Conservation (phyloP, 1,140 invertebrate species). For the Argopecten irradians region DNA sequence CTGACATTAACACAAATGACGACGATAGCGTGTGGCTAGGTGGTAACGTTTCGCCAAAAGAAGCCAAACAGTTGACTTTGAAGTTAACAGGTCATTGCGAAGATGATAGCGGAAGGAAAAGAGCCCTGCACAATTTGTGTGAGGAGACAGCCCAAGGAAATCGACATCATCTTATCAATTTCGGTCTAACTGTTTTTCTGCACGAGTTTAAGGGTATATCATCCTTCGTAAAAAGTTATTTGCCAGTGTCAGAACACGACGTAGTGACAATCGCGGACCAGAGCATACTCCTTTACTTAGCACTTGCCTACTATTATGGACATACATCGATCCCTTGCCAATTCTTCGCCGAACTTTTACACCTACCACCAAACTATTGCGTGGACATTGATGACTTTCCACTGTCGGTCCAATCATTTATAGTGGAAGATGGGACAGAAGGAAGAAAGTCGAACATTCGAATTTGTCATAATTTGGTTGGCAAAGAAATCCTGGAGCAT, state of each 20-base stretch:
- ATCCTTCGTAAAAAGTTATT: constrained; percentile 55
- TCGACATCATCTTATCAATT: constrained; percentile 49
- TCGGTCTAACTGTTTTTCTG: constrained; percentile 50
- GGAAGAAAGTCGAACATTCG: constrained; percentile 45
- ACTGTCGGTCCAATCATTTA: constrained; percentile 43
- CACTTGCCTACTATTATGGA: constrained; percentile 60
- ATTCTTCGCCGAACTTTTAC: constrained; percentile 50
- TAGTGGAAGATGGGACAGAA: constrained; percentile 50
- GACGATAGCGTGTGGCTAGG: background rate
- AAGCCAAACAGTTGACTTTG: constrained; percentile 41
- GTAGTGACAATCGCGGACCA: constrained; percentile 19
- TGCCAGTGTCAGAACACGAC: constrained; percentile 41
- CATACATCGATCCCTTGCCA: constrained; percentile 58
- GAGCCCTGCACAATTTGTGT: constrained; percentile 14
- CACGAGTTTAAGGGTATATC: constrained; percentile 55
- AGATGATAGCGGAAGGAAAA: constrained; percentile 33
- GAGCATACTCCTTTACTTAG: constrained; percentile 52
- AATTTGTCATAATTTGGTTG: constrained; percentile 59
- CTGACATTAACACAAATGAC: background rate
- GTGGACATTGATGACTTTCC: constrained; percentile 52
- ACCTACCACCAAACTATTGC: constrained; percentile 24
- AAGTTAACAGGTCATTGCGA: constrained; percentile 45
- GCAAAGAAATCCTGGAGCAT: constrained; percentile 64
- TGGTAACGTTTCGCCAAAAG: constrained; percentile 40
- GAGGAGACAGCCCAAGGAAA: constrained; percentile 34